These are phyloP conservation scores for Blastomussa wellsi DNA, from an alignment of 92 coral and sea anemone species.

Conservation along the genomic window DNA sequence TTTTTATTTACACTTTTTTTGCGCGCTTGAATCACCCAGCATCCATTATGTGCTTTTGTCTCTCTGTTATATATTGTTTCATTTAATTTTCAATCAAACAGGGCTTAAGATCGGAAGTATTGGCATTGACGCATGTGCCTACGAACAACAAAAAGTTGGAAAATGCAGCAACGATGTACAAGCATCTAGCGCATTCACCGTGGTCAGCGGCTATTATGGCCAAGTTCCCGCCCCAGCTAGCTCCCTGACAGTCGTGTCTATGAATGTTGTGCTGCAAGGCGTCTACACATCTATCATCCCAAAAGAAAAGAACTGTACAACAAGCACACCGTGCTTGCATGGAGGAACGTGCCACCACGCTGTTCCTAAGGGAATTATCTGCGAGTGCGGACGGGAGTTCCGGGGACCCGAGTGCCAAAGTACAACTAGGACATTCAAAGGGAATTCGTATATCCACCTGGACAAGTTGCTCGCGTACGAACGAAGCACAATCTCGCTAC, in stretches of 20 bases:
- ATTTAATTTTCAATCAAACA: slow-evolving; percentile 8
- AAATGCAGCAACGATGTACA: slow-evolving; percentile 72
- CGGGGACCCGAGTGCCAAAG: slow-evolving; percentile 78
- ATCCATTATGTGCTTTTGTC: no score
- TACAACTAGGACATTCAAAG: slow-evolving; percentile 75
- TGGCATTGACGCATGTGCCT: slow-evolving; percentile 89
- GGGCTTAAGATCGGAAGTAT: slow-evolving; percentile 69
- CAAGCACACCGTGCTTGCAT: slow-evolving; percentile 61
- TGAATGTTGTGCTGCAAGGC: slow-evolving; percentile 68
- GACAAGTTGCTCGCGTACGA: slow-evolving; percentile 69
- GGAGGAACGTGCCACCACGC: slow-evolving; percentile 89
- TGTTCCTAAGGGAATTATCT: slow-evolving; percentile 69
- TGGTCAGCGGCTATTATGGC: slow-evolving; percentile 93
- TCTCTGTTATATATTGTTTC: neutral
- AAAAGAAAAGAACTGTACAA: slow-evolving; percentile 49
- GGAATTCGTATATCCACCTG: slow-evolving; percentile 70
- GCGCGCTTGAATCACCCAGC: no score
- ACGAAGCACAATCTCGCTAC: slow-evolving; percentile 61
- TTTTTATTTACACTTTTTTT: no score
- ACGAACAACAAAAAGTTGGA: slow-evolving; percentile 78
- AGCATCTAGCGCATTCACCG: slow-evolving; percentile 68
- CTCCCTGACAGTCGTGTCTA: slow-evolving; percentile 77
- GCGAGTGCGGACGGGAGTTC: slow-evolving; percentile 73
- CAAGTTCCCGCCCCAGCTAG: slow-evolving; percentile 70
- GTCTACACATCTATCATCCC: slow-evolving; percentile 61